These are phyloP conservation scores for Mylabris phalerata DNA, from an alignment of 1,140 invertebrate genomes.

Conservation along the genomic window DNA sequence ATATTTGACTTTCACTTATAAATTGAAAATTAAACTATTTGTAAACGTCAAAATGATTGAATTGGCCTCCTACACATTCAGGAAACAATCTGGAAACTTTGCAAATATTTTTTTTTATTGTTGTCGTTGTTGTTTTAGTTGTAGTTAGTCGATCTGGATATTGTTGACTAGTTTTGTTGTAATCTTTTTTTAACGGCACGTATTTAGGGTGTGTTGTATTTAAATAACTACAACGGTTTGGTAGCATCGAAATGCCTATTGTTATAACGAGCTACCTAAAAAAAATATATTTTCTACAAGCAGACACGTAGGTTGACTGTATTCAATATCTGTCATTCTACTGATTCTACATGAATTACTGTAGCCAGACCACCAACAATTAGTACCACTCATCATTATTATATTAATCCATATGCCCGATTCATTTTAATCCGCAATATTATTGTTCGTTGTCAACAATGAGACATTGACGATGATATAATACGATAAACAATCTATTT, in stretches of 20 bases:
- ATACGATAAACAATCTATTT: too few relatives aligned
- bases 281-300: conserved; percentile 21
- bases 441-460: too few relatives aligned
- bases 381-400: not conserved
- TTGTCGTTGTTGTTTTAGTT: too few relatives aligned
- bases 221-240: conserved; percentile 35
- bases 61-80: not conserved
- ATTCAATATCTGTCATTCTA: conserved; percentile 23
- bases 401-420: too few relatives aligned
- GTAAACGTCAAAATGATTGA: conserved; percentile 2
- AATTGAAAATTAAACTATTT: conserved; percentile 3
- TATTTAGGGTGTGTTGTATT: conserved; percentile 36
- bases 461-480: too few relatives aligned
- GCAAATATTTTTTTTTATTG: too few relatives aligned
- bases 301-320: conserved; percentile 11
- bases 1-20: not conserved
- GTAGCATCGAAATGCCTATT: conserved; percentile 30
- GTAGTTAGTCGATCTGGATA: too few relatives aligned
- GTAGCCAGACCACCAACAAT: conserved; percentile 3
- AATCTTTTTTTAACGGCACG: not conserved
- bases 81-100: too few relatives aligned
- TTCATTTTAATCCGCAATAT: too few relatives aligned
- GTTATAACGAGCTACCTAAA: conserved; percentile 36
- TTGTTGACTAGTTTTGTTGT: too few relatives aligned
- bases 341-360: conserved; percentile 23